Conservation (phyloP, 2,888 invertebrate genomes). For the Brassicogethes aeneus region DNA sequence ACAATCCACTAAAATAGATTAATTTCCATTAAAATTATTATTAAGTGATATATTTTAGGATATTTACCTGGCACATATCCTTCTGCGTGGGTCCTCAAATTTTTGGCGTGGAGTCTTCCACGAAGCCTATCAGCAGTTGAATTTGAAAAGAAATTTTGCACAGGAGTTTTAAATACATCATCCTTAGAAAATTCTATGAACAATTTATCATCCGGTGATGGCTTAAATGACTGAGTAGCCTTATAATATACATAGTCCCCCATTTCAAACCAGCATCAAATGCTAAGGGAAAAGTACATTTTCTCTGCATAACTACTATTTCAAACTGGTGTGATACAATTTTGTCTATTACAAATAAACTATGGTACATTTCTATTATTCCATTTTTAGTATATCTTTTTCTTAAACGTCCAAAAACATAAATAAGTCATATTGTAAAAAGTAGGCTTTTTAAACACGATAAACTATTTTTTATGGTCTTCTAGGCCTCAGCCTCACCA, state of each 20-base stretch:
- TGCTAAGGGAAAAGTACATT: constrained; percentile 15
- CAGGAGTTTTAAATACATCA: constrained; percentile 39
- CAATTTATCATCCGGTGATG: constrained; percentile 30
- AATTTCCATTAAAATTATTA: too few species aligned
- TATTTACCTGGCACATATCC: constrained; percentile 43
- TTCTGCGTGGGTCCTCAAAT: constrained; percentile 35
- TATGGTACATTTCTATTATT: neutral
- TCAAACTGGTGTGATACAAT: constrained; percentile 2
- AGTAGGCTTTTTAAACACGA: neutral
- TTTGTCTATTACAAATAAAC: neutral
- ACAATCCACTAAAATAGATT: neutral
- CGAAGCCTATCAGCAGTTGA: constrained; percentile 27
- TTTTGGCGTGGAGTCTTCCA: constrained; percentile 39
- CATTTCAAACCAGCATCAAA: constrained; percentile 32
- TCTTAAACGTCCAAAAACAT: neutral
- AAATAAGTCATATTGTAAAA: neutral
- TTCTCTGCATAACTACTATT: constrained; percentile 20
- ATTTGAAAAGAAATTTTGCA: constrained; percentile 30
- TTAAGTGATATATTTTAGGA: too few species aligned
- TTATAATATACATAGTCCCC: constrained; percentile 39
- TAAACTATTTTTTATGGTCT: neutral
- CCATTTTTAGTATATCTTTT: neutral
- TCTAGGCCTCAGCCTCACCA: neutral
- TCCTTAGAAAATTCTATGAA: constrained; percentile 36
- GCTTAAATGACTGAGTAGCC: constrained; percentile 36